phyloP scores from a whole-genome alignment of 2,888 invertebrate species.

The Lacanobia oleracea region DNA sequence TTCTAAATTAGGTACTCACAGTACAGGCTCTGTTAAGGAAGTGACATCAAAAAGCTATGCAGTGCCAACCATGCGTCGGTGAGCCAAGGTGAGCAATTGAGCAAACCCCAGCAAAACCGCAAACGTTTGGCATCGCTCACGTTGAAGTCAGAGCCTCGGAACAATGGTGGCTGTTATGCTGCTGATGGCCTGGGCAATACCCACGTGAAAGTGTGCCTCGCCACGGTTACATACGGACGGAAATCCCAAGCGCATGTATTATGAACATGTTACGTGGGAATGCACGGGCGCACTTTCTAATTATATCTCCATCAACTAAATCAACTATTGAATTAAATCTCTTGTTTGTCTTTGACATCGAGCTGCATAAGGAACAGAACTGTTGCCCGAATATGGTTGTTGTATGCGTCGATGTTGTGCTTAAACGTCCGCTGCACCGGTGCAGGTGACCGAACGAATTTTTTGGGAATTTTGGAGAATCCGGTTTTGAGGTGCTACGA shows the following conservation, averaged over 20 bases:
- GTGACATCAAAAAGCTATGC: conserved; percentile 16
- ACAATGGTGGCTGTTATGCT: conserved; percentile 65
- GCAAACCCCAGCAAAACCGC: conserved; percentile 70
- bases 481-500: conserved; percentile 45
- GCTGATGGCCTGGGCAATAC: conserved; percentile 76
- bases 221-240: conserved; percentile 72
- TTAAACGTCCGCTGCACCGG: conserved; percentile 17
- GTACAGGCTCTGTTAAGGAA: conserved; percentile 10
- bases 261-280: conserved; percentile 71
- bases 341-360: conserved; percentile 40
- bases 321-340: conserved; percentile 37
- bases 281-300: conserved; percentile 73
- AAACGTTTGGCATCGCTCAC: conserved; percentile 34
- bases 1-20: conserved; percentile 10
- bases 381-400: background rate
- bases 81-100: conserved; percentile 34
- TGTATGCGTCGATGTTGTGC: conserved; percentile 6
- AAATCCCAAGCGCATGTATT: conserved; percentile 76
- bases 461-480: conserved; percentile 46
- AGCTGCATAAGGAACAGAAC: conserved; percentile 5
- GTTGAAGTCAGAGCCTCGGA: conserved; percentile 47
- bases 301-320: conserved; percentile 61
- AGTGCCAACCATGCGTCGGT: conserved; percentile 1
- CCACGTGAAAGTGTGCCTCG: conserved; percentile 81
- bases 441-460: conserved; percentile 31